phyloP scores from a whole-genome alignment of 2,797 vertebrate genomes.

The Astyanax mexicanus region DNA sequence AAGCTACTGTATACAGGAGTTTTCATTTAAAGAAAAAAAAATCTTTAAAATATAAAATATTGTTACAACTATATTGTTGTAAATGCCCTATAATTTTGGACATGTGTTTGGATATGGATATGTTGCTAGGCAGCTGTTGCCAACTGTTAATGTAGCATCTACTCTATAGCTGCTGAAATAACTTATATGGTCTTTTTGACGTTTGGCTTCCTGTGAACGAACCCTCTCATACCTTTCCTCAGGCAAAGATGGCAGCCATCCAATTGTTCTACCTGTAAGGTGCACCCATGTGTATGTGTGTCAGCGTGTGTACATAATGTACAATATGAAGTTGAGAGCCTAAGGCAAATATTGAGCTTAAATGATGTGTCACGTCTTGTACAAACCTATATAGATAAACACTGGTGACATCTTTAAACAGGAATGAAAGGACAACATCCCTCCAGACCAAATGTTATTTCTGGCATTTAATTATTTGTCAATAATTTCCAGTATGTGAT shows the following conservation, averaged over 20 bases:
- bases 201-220: neutral
- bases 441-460: neutral
- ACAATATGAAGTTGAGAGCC: constrained; percentile 17
- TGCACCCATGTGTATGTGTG: neutral
- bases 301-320: constrained; percentile 10
- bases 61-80: too few relatives aligned
- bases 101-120: too few relatives aligned
- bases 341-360: constrained; percentile 26
- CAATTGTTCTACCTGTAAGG: neutral
- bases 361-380: neutral
- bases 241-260: neutral
- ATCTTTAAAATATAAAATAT: too few relatives aligned
- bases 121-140: too few relatives aligned
- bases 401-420: constrained; percentile 16
- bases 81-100: too few relatives aligned
- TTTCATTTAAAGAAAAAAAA: too few relatives aligned
- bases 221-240: neutral
- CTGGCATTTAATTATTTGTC: neutral
- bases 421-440: neutral
- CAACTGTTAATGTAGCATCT: too few relatives aligned
- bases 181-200: neutral
- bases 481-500: neutral
- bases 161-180: neutral
- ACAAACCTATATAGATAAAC: neutral
- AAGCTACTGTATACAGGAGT: too few relatives aligned